Base-by-base conservation (phyloP, 2,797 vertebrate species). In the Novumbra hubbsi region DNA sequence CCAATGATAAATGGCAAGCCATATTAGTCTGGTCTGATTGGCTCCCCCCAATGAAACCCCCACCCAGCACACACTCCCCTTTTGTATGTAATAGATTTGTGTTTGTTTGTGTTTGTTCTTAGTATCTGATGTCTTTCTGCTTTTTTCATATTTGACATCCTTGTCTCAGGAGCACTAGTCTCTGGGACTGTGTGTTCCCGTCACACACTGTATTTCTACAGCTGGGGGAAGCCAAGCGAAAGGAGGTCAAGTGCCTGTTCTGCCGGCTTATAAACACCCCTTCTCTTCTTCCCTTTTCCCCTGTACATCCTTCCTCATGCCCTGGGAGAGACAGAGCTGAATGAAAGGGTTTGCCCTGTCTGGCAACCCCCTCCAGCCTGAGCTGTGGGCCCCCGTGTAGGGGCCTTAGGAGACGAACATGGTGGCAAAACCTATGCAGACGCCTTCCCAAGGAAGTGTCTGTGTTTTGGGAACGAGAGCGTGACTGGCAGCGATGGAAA, bases 161-260 rank as follows among this genome's bases (percentile, higher is more conserved):
- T 45, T 17, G 24, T 30, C 49, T 27, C 68, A 45, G 38, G n/a
- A 68, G 34, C 70, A 38, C 70, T 16, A 41, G 52, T 72, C 70
- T 28, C 63, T 48, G 63, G 45, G 71, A 49, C 77, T 38, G 68
- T 60, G 72, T 72, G 77, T 75, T 73, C 66, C 60, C 62, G 79
- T 12, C 21, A 30, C 76, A 71, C 78, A 80, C 79, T 73, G 62
- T 27, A 57, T 17, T 32, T 57, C 32, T 75, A 78, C 72, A 78
- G 67, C 83, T 77, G 69, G 72, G 32, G 81, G 84, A 79, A 78
- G 73, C 78, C n/a, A 70, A 68, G 74, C 81, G 52, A 91, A 91
- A 88, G 83, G 88, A 91, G 87, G 88, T 90, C 87, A 90, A 85
- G 81, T 86, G 85, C 88, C 88, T 82, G 80, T 73, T 82, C 80